These are phyloP conservation scores for Melolontha melolontha DNA, from an alignment of 2,888 invertebrate species.

Conservation along the genomic window DNA sequence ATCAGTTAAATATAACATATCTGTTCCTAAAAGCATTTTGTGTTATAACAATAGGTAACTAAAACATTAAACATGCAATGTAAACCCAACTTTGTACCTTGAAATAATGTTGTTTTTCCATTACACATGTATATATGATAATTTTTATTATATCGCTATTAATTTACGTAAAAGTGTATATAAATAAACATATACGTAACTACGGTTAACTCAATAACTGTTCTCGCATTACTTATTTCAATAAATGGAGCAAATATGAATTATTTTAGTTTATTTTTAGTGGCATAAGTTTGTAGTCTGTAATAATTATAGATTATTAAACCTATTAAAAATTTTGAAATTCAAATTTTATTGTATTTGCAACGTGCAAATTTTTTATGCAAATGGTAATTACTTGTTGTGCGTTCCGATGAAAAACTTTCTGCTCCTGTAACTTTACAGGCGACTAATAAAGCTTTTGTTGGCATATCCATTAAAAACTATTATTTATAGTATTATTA, in stretches of 20 bases:
- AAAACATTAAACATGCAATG: too few relatives aligned
- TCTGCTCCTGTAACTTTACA: conserved; percentile 28
- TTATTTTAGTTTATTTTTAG: conserved; percentile 13
- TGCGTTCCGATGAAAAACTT: conserved; percentile 24
- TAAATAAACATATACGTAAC: too few relatives aligned
- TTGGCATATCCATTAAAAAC: conserved; percentile 17
- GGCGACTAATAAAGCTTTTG: conserved; percentile 13
- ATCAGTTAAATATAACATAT: too few relatives aligned
- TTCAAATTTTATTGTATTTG: conserved; percentile 21
- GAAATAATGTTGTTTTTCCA: too few relatives aligned
- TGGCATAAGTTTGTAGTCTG: background rate
- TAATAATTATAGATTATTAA: conserved; percentile 23
- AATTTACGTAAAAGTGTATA: too few relatives aligned
- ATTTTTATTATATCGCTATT: too few relatives aligned
- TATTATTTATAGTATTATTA: conserved; percentile 14
- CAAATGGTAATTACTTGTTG: conserved; percentile 8
- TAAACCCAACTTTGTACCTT: too few relatives aligned
- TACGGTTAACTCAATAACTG: background rate
- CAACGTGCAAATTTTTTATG: conserved; percentile 15
- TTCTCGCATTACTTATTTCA: background rate
- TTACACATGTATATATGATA: too few relatives aligned
- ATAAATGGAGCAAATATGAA: conserved; percentile 15
- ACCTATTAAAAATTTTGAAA: conserved; percentile 12
- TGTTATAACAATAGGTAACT: too few relatives aligned
- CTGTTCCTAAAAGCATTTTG: too few relatives aligned